A percentile compares a stretch with the other conserved stretches of the same genome.
These are phyloP conservation scores for Polyploca ridens DNA, from an alignment of 2,888 invertebrate genomes.

Conservation along the genomic window DNA sequence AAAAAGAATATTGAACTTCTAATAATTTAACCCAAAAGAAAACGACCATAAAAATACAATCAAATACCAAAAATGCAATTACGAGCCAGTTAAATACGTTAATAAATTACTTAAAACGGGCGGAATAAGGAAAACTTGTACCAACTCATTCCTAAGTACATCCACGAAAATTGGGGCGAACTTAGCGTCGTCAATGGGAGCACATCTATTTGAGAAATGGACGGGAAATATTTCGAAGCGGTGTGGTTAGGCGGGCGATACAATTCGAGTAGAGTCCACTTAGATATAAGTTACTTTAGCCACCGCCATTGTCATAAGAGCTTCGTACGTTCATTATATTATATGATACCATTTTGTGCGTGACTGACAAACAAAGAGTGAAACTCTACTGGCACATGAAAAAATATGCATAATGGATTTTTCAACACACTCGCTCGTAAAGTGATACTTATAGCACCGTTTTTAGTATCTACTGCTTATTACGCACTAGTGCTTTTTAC, in stretches of 20 bases:
- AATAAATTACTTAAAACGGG: neutral
- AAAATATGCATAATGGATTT: too few relatives aligned
- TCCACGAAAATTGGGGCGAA: neutral
- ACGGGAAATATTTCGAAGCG: neutral
- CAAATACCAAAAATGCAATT: neutral
- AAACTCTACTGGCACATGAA: too few relatives aligned
- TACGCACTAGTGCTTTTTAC: too few relatives aligned
- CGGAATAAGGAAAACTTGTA: neutral
- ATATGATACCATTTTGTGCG: neutral
- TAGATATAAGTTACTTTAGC: neutral
- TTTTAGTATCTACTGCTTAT: too few relatives aligned
- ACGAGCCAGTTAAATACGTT: conserved; percentile 7
- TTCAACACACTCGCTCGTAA: too few relatives aligned
- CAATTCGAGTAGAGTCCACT: neutral
- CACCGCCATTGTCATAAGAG: neutral
- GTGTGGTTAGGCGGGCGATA: neutral
- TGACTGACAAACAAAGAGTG: too few relatives aligned
- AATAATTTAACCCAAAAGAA: neutral
- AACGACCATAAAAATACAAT: neutral
- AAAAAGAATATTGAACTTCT: neutral
- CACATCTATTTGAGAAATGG: conserved; percentile 7
- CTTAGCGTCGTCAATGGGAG: neutral
- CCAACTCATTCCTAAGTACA: neutral
- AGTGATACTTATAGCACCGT: too few relatives aligned
- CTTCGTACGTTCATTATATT: neutral